Percentiles rank a stretch among this genome's conserved stretches.
These are phyloP conservation scores for Nomia melanderi DNA, from an alignment of 1,140 invertebrate genomes.

Conservation along the genomic window DNA sequence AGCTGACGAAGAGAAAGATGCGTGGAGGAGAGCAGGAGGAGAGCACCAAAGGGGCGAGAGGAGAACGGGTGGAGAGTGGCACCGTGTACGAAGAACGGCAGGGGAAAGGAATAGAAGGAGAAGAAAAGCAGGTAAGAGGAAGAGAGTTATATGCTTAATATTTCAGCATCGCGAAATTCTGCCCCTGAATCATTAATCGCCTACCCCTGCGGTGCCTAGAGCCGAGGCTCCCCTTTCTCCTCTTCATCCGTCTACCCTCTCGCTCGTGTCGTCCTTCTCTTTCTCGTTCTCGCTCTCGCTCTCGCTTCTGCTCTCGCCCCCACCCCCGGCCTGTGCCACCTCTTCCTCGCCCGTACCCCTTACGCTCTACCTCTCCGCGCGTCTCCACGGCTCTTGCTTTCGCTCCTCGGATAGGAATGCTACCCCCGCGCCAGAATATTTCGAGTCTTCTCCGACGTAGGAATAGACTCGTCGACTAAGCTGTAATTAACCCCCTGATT, in stretches of 20 bases:
- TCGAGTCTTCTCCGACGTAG: conserved; percentile 50
- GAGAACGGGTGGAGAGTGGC: conserved; percentile 37
- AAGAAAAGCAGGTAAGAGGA: conserved; percentile 65
- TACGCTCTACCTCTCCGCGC: neutral
- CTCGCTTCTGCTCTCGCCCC: conserved; percentile 3
- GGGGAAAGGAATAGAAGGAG: conserved; percentile 42
- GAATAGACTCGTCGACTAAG: conserved; percentile 53
- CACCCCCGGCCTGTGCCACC: neutral
- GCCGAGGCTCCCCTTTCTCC: conserved; percentile 26
- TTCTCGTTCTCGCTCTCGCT: conserved; percentile 26
- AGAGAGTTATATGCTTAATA: conserved; percentile 76
- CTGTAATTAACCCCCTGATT: conserved; percentile 60
- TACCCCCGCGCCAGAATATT: conserved; percentile 57
- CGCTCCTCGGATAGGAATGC: conserved; percentile 48
- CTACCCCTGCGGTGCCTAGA: conserved; percentile 67
- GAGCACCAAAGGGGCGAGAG: no score
- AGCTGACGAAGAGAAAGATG: conserved; percentile 45
- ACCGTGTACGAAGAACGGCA: conserved; percentile 31
- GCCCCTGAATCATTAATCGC: conserved; percentile 75
- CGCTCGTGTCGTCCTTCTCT: conserved; percentile 19
- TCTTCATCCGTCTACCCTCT: conserved; percentile 22
- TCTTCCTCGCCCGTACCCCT: conserved; percentile 9
- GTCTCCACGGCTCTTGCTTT: conserved; percentile 1
- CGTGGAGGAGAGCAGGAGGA: no score
- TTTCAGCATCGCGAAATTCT: conserved; percentile 78